Conservation (phyloP, 2,113 vertebrate genomes). For the Polyodon spathula region DNA sequence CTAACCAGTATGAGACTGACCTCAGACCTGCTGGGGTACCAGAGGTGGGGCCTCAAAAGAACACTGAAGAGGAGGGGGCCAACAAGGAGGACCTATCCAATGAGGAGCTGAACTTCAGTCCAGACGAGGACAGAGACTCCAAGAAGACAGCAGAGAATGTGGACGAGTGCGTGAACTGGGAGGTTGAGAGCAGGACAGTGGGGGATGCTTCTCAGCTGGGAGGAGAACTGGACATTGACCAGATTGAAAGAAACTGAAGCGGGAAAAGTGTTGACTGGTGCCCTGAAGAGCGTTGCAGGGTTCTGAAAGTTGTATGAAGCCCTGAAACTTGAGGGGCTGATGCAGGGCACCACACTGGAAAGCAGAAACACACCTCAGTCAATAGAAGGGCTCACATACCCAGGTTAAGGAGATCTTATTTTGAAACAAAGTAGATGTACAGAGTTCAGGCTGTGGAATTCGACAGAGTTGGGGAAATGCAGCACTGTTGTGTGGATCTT, state of each 20-base stretch:
- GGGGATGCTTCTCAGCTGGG: conserved; percentile 48
- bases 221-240: conserved; percentile 78
- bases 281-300: neutral
- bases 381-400: too few relatives aligned
- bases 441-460: too few relatives aligned
- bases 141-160: conserved; percentile 31
- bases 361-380: too few relatives aligned
- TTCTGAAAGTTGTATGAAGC: neutral
- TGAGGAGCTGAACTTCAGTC: conserved; percentile 54
- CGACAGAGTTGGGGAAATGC: too few relatives aligned
- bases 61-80: conserved; percentile 27
- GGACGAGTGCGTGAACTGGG: conserved; percentile 43
- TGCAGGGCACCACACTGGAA: too few relatives aligned
- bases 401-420: too few relatives aligned
- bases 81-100: conserved; percentile 47
- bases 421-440: too few relatives aligned
- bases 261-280: neutral
- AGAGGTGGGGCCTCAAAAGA: conserved; percentile 21
- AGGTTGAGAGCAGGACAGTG: conserved; percentile 49
- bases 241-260: conserved; percentile 84
- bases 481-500: too few relatives aligned
- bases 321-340: too few relatives aligned
- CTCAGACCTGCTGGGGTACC: conserved; percentile 53
- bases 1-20: conserved; percentile 42
- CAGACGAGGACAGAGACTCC: conserved; percentile 30